These are phyloP conservation scores for Biston betularia DNA, from an alignment of 2,888 invertebrate species.

Conservation along the genomic window DNA sequence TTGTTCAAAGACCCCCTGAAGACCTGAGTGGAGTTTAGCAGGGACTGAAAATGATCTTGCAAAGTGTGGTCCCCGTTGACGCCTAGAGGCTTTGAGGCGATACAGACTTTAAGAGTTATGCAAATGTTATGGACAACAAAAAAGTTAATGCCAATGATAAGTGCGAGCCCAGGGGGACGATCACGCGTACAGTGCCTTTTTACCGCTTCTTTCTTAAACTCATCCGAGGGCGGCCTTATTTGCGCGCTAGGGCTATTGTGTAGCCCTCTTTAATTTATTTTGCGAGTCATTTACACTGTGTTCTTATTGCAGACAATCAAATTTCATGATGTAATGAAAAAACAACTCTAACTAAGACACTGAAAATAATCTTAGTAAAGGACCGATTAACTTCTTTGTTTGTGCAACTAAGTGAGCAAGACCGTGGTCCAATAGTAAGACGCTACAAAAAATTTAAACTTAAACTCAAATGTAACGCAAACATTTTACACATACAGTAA, in stretches of 20 bases:
- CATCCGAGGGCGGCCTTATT: constrained; percentile 59
- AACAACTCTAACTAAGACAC: constrained; percentile 42
- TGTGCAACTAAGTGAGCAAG: too few relatives aligned
- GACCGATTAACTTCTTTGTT: neutral
- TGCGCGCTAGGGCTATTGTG: constrained; percentile 60
- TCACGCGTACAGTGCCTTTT: constrained; percentile 62
- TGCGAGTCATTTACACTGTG: constrained; percentile 56
- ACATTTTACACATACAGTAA: neutral
- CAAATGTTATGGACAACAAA: constrained; percentile 87
- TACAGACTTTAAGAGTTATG: constrained; percentile 82
- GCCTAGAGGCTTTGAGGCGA: constrained; percentile 74
- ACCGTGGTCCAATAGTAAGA: neutral
- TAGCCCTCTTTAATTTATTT: constrained; percentile 70
- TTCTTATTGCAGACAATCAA: constrained; percentile 54
- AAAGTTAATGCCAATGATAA: constrained; percentile 86
- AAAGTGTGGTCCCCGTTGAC: constrained; percentile 78
- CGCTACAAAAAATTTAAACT: too few relatives aligned
- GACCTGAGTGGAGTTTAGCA: constrained; percentile 65
- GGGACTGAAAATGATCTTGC: constrained; percentile 85
- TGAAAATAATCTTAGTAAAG: constrained; percentile 15
- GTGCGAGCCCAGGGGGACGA: constrained; percentile 77
- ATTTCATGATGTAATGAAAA: constrained; percentile 54
- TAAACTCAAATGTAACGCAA: too few relatives aligned
- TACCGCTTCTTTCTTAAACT: constrained; percentile 59
- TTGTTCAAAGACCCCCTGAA: constrained; percentile 69